These are phyloP conservation scores for Linepithema humile DNA, from an alignment of 1,140 invertebrate genomes.

Conservation along the genomic window DNA sequence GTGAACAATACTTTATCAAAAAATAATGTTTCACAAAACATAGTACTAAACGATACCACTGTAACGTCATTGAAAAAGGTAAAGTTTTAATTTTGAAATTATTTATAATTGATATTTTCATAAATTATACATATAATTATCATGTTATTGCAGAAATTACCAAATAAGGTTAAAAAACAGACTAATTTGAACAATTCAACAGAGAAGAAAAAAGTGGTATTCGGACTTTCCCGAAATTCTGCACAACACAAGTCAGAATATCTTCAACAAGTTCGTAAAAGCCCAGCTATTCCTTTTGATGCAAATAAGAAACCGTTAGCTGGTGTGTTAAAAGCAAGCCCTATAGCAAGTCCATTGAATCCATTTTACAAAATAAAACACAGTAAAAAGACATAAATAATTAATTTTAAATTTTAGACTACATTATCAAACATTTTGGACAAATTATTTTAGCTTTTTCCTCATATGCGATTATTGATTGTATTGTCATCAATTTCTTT, in stretches of 20 bases:
- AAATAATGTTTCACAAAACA: neutral
- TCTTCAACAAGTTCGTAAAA: conserved; percentile 87
- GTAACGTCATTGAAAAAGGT: conserved; percentile 29
- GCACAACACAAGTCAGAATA: conserved; percentile 89
- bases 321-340: conserved; percentile 88
- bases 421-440: too few species aligned
- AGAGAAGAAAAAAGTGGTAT: conserved; percentile 87
- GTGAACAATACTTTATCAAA: neutral
- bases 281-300: conserved; percentile 90
- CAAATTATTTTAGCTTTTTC: too few species aligned
- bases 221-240: conserved; percentile 87
- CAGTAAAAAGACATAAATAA: too few species aligned
- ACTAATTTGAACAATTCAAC: conserved; percentile 28
- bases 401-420: too few species aligned
- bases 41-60: too few species aligned
- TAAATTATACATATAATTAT: neutral
- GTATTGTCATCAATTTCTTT: too few species aligned
- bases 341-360: conserved; percentile 89
- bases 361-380: conserved; percentile 88
- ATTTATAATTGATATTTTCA: neutral
- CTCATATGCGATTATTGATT: too few species aligned
- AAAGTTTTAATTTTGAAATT: neutral
- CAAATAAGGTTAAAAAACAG: neutral
- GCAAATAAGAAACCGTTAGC: conserved; percentile 87
- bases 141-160: conserved; percentile 13